phyloP scores from a whole-genome alignment of 2,797 vertebrate species.

The Bovichtus variegatus region DNA sequence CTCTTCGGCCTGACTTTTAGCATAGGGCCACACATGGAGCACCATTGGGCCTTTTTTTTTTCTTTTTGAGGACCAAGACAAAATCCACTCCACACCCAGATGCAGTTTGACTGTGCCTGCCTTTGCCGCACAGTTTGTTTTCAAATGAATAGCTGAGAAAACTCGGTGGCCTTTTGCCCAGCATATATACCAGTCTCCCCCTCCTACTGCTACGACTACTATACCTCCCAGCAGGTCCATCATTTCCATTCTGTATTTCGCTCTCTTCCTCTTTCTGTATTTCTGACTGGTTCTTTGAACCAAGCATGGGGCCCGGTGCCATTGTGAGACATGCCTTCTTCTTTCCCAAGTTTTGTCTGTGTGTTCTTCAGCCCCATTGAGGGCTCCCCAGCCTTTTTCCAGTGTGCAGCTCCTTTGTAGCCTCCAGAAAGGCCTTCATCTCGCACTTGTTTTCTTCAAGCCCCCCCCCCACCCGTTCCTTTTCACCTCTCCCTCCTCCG shows the following conservation, averaged over 20 bases:
- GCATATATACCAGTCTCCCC: conserved; percentile 47
- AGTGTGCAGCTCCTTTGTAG: conserved; percentile 79
- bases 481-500: conserved; percentile 29
- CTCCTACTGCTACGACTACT: conserved; percentile 51
- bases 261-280: conserved; percentile 70
- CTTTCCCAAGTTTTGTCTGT: conserved; percentile 80
- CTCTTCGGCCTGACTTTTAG: conserved; percentile 63
- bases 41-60: conserved; percentile 41
- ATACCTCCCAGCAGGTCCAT: conserved; percentile 75
- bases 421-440: conserved; percentile 81
- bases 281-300: conserved; percentile 80
- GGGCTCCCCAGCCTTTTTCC: conserved; percentile 67
- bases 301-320: conserved; percentile 75
- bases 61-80: conserved; percentile 43
- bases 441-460: conserved; percentile 70
- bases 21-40: conserved; percentile 78
- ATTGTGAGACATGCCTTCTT: conserved; percentile 80
- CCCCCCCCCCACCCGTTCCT: conserved; percentile 34
- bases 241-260: conserved; percentile 70
- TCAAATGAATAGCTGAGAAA: conserved; percentile 78
- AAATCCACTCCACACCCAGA: conserved; percentile 74
- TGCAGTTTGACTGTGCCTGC: conserved; percentile 64
- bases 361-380: conserved; percentile 78
- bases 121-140: conserved; percentile 70
- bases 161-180: conserved; percentile 71